These are phyloP conservation scores for Nyctalus aviator DNA, from an alignment of 2,797 vertebrate genomes.

Conservation along the genomic window DNA sequence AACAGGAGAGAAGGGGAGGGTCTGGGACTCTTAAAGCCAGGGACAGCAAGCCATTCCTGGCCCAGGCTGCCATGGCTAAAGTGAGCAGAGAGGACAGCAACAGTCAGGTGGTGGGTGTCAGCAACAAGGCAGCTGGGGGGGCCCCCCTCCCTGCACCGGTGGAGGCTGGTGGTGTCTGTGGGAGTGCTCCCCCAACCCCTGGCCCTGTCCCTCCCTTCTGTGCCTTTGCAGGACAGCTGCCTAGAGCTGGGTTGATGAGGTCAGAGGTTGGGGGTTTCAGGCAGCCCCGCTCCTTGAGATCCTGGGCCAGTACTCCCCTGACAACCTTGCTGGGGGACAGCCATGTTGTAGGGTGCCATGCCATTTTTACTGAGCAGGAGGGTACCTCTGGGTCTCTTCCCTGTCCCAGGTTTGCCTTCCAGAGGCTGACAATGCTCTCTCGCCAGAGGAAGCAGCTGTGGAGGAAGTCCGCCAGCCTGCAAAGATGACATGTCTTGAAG, in stretches of 20 bases:
- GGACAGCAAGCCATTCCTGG: neutral
- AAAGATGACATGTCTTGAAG: conserved; percentile 93
- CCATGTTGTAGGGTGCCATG: neutral
- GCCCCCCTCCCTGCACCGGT: neutral
- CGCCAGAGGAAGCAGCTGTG: conserved; percentile 91
- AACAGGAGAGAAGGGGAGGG: conserved; percentile 54
- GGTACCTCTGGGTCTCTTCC: conserved; percentile 37
- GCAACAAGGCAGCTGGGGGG: neutral
- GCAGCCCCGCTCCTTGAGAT: neutral
- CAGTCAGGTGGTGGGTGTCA: conserved; percentile 49
- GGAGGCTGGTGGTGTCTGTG: neutral
- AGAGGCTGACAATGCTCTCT: conserved; percentile 84
- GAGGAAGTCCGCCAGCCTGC: conserved; percentile 93
- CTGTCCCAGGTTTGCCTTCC: conserved; percentile 84
- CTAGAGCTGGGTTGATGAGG: neutral
- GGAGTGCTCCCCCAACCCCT: neutral
- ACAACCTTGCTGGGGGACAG: neutral
- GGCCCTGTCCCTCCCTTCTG: neutral
- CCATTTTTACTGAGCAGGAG: neutral
- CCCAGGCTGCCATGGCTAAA: conserved; percentile 9
- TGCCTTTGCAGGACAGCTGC: neutral
- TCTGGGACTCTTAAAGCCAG: conserved; percentile 64
- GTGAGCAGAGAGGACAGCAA: neutral
- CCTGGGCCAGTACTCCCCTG: neutral
- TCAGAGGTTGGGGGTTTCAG: neutral